A percentile compares a stretch with the other conserved stretches of the same genome.
phyloP scores from a whole-genome alignment of 2,797 vertebrate genomes.

The Epinephelus awoara region DNA sequence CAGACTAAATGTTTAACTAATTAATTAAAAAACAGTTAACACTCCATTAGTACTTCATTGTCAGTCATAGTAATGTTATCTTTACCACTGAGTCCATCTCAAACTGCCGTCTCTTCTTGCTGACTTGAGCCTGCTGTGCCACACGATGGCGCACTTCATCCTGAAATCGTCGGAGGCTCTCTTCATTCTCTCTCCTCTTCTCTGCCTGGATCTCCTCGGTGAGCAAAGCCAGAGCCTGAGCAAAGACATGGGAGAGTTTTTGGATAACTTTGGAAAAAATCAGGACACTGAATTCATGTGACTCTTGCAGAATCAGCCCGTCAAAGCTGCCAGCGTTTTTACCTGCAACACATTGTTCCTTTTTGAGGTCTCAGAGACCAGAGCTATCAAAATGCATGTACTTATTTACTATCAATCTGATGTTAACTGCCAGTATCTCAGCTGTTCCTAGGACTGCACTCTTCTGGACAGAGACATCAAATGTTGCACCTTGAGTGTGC shows the following conservation, averaged over 20 bases:
- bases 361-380: neutral
- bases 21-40: neutral
- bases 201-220: conserved; percentile 89
- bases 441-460: too few relatives aligned
- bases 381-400: too few relatives aligned
- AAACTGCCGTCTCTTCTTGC: conserved; percentile 82
- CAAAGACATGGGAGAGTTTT: neutral
- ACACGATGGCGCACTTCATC: conserved; percentile 90
- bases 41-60: neutral
- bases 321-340: neutral
- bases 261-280: fast-evolving
- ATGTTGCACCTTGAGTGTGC: too few relatives aligned
- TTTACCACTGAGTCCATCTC: conserved; percentile 66
- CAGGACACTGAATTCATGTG: neutral
- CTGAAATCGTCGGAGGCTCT: conserved; percentile 89
- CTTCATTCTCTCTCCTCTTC: conserved; percentile 81
- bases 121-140: conserved; percentile 83
- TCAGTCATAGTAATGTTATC: neutral
- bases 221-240: conserved; percentile 83
- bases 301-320: neutral
- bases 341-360: too few relatives aligned
- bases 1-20: too few relatives aligned
- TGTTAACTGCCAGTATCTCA: too few relatives aligned
- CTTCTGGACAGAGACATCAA: too few relatives aligned
- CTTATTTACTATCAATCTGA: too few relatives aligned